Evolutionary conservation across 2,888 invertebrate species (phyloP).

Genomic region (Cephus spinipes): DNA sequence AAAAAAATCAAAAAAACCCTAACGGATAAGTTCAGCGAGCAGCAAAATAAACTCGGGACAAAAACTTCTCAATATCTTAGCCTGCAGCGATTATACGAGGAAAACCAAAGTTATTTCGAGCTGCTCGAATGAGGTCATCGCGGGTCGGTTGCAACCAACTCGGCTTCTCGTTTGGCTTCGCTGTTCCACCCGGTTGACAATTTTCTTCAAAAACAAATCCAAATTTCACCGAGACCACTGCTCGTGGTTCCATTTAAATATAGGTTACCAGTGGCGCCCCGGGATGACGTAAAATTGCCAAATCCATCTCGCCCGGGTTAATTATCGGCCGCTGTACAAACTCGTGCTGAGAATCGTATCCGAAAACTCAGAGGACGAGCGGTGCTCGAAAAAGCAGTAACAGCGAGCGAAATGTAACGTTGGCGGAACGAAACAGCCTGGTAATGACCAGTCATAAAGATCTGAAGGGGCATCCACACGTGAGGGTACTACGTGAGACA

Average conservation of each 20-base stretch:
- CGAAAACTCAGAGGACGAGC: conserved; percentile 19
- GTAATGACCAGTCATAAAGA: conserved; percentile 39
- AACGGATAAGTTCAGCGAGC: neutral
- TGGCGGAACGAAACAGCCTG: conserved; percentile 23
- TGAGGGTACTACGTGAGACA: conserved; percentile 22
- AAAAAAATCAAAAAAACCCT: neutral
- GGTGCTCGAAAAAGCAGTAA: conserved; percentile 14
- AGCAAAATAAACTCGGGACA: neutral
- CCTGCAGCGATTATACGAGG: conserved; percentile 19
- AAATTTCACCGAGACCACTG: neutral
- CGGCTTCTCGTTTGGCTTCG: neutral
- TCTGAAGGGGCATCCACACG: conserved; percentile 17
- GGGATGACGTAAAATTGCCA: neutral
- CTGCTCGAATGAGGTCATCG: conserved; percentile 56
- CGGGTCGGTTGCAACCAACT: conserved; percentile 43
- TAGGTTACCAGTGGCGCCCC: neutral
- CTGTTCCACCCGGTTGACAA: neutral
- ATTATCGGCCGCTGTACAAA: neutral
- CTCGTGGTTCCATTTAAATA: neutral
- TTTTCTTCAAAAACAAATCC: neutral
- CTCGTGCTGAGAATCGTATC: conserved; percentile 21
- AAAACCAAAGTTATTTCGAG: conserved; percentile 55
- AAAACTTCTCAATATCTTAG: neutral
- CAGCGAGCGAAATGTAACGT: conserved; percentile 20
- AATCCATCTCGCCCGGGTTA: neutral